These are phyloP conservation scores for Automeris io DNA, from an alignment of 2,888 invertebrate genomes.

Conservation along the genomic window DNA sequence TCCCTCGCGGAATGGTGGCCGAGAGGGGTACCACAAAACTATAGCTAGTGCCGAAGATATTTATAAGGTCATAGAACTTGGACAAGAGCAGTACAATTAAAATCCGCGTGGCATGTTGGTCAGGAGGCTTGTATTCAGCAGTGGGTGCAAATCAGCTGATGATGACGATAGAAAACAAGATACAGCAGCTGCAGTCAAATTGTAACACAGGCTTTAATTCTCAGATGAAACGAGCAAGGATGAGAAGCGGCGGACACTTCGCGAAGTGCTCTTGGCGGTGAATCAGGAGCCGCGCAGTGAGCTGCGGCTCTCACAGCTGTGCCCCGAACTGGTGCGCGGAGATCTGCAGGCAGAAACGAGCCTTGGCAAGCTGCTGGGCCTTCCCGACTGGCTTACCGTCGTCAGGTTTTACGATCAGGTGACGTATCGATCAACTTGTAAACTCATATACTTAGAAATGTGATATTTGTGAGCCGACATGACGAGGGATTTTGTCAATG, in stretches of 20 bases:
- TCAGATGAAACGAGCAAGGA: slow-evolving; percentile 11
- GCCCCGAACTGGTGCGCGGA: slow-evolving; percentile 29
- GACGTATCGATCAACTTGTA: background rate
- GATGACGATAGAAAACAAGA: too few species aligned
- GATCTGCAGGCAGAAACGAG: slow-evolving; percentile 14
- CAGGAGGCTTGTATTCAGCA: too few species aligned
- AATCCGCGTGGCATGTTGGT: too few species aligned
- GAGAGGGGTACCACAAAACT: too few species aligned
- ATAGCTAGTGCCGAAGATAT: too few species aligned
- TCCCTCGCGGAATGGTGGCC: too few species aligned
- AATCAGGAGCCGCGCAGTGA: slow-evolving; percentile 9
- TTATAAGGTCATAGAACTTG: too few species aligned
- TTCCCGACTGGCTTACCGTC: slow-evolving; percentile 25
- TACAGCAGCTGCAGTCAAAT: too few species aligned
- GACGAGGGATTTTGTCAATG: too few species aligned
- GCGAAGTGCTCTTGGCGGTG: slow-evolving; percentile 15
- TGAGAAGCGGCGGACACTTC: slow-evolving; percentile 11
- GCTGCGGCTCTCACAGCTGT: slow-evolving; percentile 37
- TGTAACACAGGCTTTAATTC: background rate
- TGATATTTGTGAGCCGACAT: too few species aligned
- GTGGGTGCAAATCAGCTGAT: too few species aligned
- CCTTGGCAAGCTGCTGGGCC: slow-evolving; percentile 29
- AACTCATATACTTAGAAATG: slow-evolving; percentile 6
- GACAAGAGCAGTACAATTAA: too few species aligned
- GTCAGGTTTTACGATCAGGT: slow-evolving; percentile 47